Conservation (phyloP, 1,140 invertebrate species). For the Drosophila quadrilineata region DNA sequence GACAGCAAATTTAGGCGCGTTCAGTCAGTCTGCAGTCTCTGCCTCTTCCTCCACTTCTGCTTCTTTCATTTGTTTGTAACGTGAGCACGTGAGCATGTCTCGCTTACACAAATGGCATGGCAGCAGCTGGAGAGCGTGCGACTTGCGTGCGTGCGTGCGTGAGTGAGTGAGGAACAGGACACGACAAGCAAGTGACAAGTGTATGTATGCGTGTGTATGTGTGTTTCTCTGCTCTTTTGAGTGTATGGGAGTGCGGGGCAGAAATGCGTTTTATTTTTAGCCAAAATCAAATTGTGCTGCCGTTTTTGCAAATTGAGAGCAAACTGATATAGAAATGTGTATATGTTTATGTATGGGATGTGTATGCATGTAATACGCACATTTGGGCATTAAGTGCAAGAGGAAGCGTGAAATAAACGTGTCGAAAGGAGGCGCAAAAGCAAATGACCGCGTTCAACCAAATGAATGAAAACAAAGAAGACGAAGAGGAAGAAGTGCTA, state of each 20-base stretch:
- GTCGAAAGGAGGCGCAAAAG: slow-evolving; percentile 44
- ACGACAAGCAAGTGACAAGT: slow-evolving; percentile 31
- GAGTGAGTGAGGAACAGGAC: slow-evolving; percentile 36
- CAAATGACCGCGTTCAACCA: slow-evolving; percentile 76
- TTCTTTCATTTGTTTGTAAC: slow-evolving; percentile 53
- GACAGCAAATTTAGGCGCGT: slow-evolving; percentile 9
- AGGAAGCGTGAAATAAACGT: background rate
- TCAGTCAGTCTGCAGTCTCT: slow-evolving; percentile 54
- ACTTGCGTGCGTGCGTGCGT: slow-evolving; percentile 29
- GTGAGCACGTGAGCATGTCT: slow-evolving; percentile 66
- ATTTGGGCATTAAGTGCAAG: too few relatives aligned
- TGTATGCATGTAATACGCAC: too few relatives aligned
- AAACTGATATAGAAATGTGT: slow-evolving; percentile 34
- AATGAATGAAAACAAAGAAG: too few relatives aligned
- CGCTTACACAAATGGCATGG: slow-evolving; percentile 50
- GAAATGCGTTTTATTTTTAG: slow-evolving; percentile 69
- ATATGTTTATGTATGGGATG: too few relatives aligned
- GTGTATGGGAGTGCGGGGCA: slow-evolving; percentile 12
- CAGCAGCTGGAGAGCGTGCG: background rate
- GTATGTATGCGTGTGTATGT: slow-evolving; percentile 3
- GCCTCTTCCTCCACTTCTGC: slow-evolving; percentile 34
- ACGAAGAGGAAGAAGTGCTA: slow-evolving; percentile 44
- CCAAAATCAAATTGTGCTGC: slow-evolving; percentile 44
- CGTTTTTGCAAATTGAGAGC: slow-evolving; percentile 72
- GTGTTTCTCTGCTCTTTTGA: background rate